phyloP scores from a whole-genome alignment of 2,113 vertebrate species.

The Phodopus roborovskii region DNA sequence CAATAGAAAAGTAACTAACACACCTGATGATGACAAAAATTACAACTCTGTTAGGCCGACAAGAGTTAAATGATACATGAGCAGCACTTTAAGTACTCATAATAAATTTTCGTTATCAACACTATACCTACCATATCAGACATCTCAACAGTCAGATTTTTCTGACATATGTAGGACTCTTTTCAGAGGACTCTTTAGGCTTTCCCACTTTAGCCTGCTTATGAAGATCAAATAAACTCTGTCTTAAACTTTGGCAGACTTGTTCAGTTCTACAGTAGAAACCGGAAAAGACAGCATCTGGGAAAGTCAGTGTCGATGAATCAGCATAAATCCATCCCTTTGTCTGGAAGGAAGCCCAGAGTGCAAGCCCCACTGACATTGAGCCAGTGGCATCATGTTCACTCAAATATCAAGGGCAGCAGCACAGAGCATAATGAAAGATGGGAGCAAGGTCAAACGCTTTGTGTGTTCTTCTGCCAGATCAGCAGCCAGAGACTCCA shows the following conservation, averaged over 20 bases:
- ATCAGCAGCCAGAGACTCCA: neutral
- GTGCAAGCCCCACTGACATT: neutral
- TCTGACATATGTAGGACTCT: neutral
- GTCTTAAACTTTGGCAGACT: slow-evolving; percentile 35
- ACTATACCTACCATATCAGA: neutral
- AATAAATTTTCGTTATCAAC: neutral
- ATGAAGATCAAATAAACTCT: slow-evolving; percentile 31
- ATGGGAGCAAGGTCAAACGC: slow-evolving; percentile 55
- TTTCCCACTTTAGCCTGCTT: neutral
- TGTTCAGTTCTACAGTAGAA: neutral
- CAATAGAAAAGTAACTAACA: neutral
- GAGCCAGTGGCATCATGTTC: slow-evolving; percentile 50
- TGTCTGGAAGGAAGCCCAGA: slow-evolving; percentile 11
- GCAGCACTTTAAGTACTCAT: neutral
- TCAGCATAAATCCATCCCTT: slow-evolving; percentile 48
- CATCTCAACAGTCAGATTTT: neutral
- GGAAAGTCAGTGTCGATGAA: slow-evolving; percentile 29
- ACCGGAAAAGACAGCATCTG: neutral
- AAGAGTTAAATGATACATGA: neutral
- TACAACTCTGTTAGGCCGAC: neutral
- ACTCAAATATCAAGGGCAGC: slow-evolving; percentile 67
- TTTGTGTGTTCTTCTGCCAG: slow-evolving; percentile 42
- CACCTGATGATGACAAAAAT: neutral
- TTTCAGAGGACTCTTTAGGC: neutral
- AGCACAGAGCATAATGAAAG: neutral